Conservation (phyloP, 2,113 vertebrate species). For the Poeciliopsis prolifica region DNA sequence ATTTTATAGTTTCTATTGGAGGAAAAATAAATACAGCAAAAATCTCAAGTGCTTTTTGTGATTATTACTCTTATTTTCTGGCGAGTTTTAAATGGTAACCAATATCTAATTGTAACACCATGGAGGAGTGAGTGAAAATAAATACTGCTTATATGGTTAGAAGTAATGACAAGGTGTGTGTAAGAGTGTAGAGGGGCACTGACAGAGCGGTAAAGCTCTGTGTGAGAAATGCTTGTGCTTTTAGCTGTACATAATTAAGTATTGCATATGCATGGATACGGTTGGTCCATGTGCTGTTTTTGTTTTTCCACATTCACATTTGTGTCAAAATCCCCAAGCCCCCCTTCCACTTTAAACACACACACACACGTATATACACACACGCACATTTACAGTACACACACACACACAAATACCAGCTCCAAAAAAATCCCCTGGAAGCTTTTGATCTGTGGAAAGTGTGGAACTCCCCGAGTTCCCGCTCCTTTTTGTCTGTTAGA, state of each 20-base stretch:
- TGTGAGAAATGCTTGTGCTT: slow-evolving; percentile 1
- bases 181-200: background rate
- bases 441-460: slow-evolving; percentile 71
- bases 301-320: slow-evolving; percentile 70
- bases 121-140: slow-evolving; percentile 11
- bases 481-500: background rate
- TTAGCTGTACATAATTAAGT: slow-evolving; percentile 37
- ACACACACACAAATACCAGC: slow-evolving; percentile 54
- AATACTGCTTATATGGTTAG: slow-evolving; percentile 4
- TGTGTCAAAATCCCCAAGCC: slow-evolving; percentile 60
- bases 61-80: background rate
- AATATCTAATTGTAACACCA: slow-evolving; percentile 20
- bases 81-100: slow-evolving; percentile 3
- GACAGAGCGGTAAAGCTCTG: background rate
- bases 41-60: background rate
- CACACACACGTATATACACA: slow-evolving; percentile 34
- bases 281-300: slow-evolving; percentile 46
- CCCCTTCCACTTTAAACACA: slow-evolving; percentile 1
- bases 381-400: slow-evolving; percentile 5
- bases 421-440: slow-evolving; percentile 68
- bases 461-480: slow-evolving; percentile 50
- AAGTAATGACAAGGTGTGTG: background rate
- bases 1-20: too few relatives aligned
- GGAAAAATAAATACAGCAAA: too few relatives aligned
- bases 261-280: background rate